Evolutionary conservation across 2,888 invertebrate genomes (phyloP), one percentile per base, ranked within the genome.

Genomic region (Amiota mariae): DNA sequence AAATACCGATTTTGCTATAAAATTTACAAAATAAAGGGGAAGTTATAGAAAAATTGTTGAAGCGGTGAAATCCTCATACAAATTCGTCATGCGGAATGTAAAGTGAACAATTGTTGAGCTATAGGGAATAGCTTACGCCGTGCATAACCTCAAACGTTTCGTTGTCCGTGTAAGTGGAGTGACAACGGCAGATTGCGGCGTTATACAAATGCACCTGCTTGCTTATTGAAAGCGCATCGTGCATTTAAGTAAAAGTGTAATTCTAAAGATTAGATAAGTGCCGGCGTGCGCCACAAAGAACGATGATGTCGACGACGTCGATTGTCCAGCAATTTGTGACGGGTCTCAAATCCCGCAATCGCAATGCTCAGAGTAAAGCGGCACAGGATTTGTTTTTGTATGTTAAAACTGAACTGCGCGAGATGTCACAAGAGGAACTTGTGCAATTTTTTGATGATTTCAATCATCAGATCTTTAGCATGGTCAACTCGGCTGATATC

Each of bases 381-480:
- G 97, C 97, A 4, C 94, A 95, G 80, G 97, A 98, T 83, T 92
- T 98, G 36, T 95, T 96, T 85, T 93, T 95, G 77, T 98, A 96
- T 91, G 96, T 96, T 11, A 97, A 96, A 89, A 97, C 97, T 9
- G 97, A 97, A 87, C 89, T 97, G 68, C 93, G 96, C 8, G 97
- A 97, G 90, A 95, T 96, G 81, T 95, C 96, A 1, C 94, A 94
- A 75, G 98, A 98, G 87, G 98, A 98, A 87, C 93, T 97, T 78
- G 95, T 95, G 36, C 92, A 93, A 76, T 98, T 98, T 88, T 94
- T 98, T 90, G 98, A 98, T 88, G 96, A 97, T 80, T 97, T 98
- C 88, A 98, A 98, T 89, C 96, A 97, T 87, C 96, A 97, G 87
- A 98, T 98, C 79, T 97, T 96, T 89, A 97, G 97, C 89, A 97